Evolutionary conservation across 1,140 invertebrate genomes (phyloP).

Genomic region (Leptinotarsa lineolata): DNA sequence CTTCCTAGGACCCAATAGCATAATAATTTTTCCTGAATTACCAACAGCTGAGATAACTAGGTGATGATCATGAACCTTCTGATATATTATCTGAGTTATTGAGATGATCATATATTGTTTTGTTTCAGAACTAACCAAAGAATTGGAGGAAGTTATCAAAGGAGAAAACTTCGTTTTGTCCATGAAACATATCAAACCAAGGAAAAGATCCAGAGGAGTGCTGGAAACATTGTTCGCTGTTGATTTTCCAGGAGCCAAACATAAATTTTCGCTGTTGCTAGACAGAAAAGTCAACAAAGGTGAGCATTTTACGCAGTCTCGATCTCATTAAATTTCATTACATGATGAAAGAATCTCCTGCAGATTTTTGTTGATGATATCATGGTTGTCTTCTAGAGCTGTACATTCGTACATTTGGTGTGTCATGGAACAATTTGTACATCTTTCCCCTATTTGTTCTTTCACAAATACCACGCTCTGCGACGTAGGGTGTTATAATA

Average conservation of each 20-base stretch:
- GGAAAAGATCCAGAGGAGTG: conserved; percentile 58
- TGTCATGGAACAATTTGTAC: too few relatives aligned
- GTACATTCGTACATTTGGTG: too few relatives aligned
- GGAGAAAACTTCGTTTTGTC: conserved; percentile 66
- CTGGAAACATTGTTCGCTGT: conserved; percentile 68
- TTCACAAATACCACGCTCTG: too few relatives aligned
- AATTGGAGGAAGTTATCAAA: conserved; percentile 63
- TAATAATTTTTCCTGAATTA: not conserved
- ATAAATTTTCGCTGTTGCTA: conserved; percentile 68
- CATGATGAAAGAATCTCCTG: too few relatives aligned
- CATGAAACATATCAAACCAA: conserved; percentile 65
- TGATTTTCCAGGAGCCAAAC: conserved; percentile 65
- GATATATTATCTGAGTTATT: not conserved
- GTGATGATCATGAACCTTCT: not conserved
- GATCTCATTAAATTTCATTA: too few relatives aligned
- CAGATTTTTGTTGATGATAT: too few relatives aligned
- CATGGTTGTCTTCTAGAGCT: too few relatives aligned
- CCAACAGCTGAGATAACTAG: not conserved
- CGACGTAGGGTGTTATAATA: too few relatives aligned
- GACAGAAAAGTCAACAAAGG: conserved; percentile 68
- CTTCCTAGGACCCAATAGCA: not conserved
- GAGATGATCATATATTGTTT: conserved; percentile 30
- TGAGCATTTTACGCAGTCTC: conserved; percentile 48
- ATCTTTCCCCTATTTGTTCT: too few relatives aligned
- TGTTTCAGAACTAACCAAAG: conserved; percentile 61